phyloP scores from a whole-genome alignment of 2,888 invertebrate species.

The Phyllotreta striolata region DNA sequence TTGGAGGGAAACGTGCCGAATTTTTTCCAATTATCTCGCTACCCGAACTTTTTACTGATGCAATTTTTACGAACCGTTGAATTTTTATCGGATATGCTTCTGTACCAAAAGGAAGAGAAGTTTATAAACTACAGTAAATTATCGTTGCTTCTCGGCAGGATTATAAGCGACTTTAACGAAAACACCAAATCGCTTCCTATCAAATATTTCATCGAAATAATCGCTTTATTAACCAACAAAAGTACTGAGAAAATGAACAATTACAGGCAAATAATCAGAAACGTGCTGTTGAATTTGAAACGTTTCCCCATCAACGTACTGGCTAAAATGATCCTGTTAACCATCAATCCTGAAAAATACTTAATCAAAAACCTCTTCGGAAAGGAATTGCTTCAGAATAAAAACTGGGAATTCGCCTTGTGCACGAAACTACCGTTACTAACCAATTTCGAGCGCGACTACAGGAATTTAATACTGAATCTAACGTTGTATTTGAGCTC shows the following conservation, averaged over 20 bases:
- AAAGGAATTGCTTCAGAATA: conserved; percentile 62
- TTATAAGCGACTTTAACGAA: conserved; percentile 67
- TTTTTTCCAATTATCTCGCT: conserved; percentile 67
- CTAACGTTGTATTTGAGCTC: conserved; percentile 69
- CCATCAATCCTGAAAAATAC: conserved; percentile 62
- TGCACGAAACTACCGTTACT: conserved; percentile 69
- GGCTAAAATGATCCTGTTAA: conserved; percentile 66
- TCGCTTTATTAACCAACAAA: conserved; percentile 64
- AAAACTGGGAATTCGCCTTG: conserved; percentile 74
- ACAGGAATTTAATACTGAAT: conserved; percentile 64
- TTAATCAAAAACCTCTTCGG: conserved; percentile 64
- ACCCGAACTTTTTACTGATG: conserved; percentile 67
- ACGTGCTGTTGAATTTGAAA: conserved; percentile 66
- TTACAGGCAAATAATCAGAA: conserved; percentile 62
- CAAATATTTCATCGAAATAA: conserved; percentile 64
- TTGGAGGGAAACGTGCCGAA: conserved; percentile 65
- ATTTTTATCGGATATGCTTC: conserved; percentile 63
- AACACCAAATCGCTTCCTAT: conserved; percentile 62
- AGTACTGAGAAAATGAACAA: conserved; percentile 57
- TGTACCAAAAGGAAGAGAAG: conserved; percentile 41
- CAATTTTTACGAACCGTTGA: conserved; percentile 70
- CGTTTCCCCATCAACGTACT: conserved; percentile 68
- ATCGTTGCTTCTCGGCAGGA: conserved; percentile 66
- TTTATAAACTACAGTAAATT: conserved; percentile 50
- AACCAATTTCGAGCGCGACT: conserved; percentile 62